Evolutionary conservation across 1,140 invertebrate genomes (phyloP), one percentile per base, ranked within the genome.

Genomic region (Leptinotarsa lineolata): DNA sequence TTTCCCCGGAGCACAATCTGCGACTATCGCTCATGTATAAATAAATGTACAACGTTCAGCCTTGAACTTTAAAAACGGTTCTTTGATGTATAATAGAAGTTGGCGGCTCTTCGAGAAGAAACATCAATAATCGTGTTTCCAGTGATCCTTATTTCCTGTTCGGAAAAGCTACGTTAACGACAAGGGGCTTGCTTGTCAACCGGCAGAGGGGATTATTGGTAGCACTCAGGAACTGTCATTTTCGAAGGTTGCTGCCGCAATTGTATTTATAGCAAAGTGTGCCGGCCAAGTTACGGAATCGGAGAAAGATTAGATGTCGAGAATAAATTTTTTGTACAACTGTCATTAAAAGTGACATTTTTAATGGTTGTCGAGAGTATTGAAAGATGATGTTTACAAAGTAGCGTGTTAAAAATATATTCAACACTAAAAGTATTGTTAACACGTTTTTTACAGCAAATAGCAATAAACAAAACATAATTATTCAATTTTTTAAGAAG

Each of bases 31-130:
- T 54, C 48, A 30, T 2, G 48, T 54, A 54, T 54, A 54, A n/a
- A 54, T 54, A 54, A n/a, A 54, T n/a, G 48, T 16, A 54, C 48
- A n/a, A 54, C 48, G 48, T 16, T 16, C 48, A 54, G n/a, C 48
- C 48, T 54, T 54, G 48, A 54, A 54, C 48, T 54, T n/a, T 54
- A 54, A 54, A 54, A 54, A 54, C 48, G 48, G 48, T 54, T 54
- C 48, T 54, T 54, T 54, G 48, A 54, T 54, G 48, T 54, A n/a
- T 15, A 54, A 54, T 54, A 54, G 48, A 54, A 54, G 48, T 54
- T 54, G 6, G 15, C 15, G 5, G 8, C 8, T 30, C 30, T 30
- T 16, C 48, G 48, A 54, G 48, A 54, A 54, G 48, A 54, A 54
- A 54, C 48, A 54, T 54, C 48, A 54, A 54, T 54, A 54, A 54